These are phyloP conservation scores for Heliocidaris tuberculata DNA, from an alignment of 35 echinoderm and acorn worm species.

Conservation along the genomic window DNA sequence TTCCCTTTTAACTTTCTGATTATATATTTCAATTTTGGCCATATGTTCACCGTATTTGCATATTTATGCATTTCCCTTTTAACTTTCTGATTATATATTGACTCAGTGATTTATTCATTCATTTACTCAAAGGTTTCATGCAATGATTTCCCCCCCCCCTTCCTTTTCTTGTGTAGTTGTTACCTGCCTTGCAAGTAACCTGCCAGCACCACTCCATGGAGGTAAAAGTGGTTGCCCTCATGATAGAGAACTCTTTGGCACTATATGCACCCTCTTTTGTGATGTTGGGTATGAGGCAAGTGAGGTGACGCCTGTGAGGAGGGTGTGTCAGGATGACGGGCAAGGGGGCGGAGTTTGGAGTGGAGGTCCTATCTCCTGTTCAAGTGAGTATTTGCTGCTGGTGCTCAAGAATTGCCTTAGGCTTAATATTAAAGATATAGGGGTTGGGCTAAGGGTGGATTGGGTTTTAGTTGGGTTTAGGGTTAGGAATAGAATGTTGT, in stretches of 20 bases:
- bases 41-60: no score
- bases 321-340: slow-evolving; percentile 48
- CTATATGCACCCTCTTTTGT: slow-evolving; percentile 53
- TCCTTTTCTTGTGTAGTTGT: slow-evolving; percentile 12
- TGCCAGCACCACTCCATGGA: slow-evolving; percentile 53
- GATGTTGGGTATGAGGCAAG: slow-evolving; percentile 50
- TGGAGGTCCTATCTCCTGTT: slow-evolving; percentile 55
- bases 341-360: slow-evolving; percentile 49
- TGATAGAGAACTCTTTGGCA: slow-evolving; percentile 33
- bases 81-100: neutral
- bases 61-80: no score
- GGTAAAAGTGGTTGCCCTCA: slow-evolving; percentile 50
- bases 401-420: neutral
- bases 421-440: neutral
- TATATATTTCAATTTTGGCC: neutral
- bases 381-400: slow-evolving; percentile 27
- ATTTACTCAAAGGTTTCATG: neutral
- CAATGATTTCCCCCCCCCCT: neutral
- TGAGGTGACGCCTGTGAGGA: neutral
- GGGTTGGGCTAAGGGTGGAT: neutral
- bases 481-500: no score
- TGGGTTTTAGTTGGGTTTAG: neutral
- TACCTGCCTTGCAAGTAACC: slow-evolving; percentile 41
- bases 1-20: no score
- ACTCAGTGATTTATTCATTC: neutral